Base-by-base conservation (phyloP, 1,140 invertebrate genomes). In the Oncopeltus fasciatus region DNA sequence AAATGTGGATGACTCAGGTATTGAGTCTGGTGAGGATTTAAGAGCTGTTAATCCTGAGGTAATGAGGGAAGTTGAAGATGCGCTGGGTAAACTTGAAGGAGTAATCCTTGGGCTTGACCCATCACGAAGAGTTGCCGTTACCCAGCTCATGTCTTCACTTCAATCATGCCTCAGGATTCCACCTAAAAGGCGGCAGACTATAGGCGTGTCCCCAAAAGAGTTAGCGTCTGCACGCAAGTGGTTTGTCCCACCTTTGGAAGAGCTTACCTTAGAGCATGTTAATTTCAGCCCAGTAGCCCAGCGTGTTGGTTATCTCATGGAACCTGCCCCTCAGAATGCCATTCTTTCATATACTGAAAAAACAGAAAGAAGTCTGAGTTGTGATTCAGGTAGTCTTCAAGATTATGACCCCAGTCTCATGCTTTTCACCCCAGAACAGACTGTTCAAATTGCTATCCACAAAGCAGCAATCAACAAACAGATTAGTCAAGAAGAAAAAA, bases 131-230 rank as follows among this genome's bases (percentile, higher is more conserved):
- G 77, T 79, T 56, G 81, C 85, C 9, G 73, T 92, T 0, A 75
- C 91, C 14, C 77, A 81, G 14, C 75, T 92, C 0, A 88, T 91
- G 18, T 83, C 82, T 1, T 81, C 85, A 51, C 76, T 92, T 0
- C 79, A 92, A 68, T 78, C 80, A 1, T 87, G 87, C 24, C 73
- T 89, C 2, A 76, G 74, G 60, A 70, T 77, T 18, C 69, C 69
- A 56, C 70, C 70, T 44, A 61, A 68, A 29, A 79, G 80, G 31
- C 76, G 88, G 2, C 86, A 90, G 68, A 91, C 88, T 0, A 86
- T 91, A 2, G 87, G 86, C 18, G 88, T 90, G 1, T 88, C 83
- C 2, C 76, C 78, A 1, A 87, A 89, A 69, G 88, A 91, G 67
- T 72, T 91, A 26, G 85, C 82, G 1, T 79, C 83, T 64, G 88